Conservation (phyloP, 1,140 invertebrate genomes). For the Saxidomus purpurata region DNA sequence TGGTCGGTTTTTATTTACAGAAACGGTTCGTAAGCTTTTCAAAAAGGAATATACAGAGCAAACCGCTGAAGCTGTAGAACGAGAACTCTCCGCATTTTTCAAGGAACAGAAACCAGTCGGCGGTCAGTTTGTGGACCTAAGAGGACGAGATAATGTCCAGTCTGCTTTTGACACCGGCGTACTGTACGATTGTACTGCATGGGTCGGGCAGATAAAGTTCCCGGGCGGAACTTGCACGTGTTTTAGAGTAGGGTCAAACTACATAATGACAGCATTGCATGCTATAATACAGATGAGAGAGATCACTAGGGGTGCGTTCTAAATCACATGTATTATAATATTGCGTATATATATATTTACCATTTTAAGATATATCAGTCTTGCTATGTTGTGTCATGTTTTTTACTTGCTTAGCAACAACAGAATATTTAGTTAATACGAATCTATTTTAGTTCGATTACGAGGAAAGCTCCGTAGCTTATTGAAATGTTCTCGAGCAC, state of each 20-base stretch:
- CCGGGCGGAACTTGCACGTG: not conserved
- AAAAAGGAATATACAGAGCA: not conserved
- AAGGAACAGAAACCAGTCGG: too few species aligned
- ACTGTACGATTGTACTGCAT: not conserved
- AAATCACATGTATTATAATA: not conserved
- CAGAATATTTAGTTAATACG: too few species aligned
- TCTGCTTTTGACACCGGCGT: not conserved
- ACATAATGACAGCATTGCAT: conserved; percentile 10
- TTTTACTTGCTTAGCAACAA: not conserved
- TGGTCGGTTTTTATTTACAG: not conserved
- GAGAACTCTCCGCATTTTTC: not conserved
- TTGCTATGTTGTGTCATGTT: not conserved
- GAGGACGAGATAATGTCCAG: not conserved
- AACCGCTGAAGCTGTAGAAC: not conserved
- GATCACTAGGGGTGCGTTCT: not conserved
- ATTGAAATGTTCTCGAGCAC: too few species aligned
- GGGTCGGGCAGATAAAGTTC: not conserved
- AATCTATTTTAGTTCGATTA: too few species aligned
- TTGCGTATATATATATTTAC: not conserved
- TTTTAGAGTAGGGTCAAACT: not conserved
- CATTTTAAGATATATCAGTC: not conserved
- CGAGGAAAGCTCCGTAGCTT: too few species aligned
- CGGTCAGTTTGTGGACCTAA: not conserved
- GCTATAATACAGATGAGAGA: not conserved
- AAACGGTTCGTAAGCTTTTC: not conserved